These are phyloP conservation scores for Chloebia gouldiae DNA, from an alignment of 2,113 vertebrate species.

Conservation along the genomic window DNA sequence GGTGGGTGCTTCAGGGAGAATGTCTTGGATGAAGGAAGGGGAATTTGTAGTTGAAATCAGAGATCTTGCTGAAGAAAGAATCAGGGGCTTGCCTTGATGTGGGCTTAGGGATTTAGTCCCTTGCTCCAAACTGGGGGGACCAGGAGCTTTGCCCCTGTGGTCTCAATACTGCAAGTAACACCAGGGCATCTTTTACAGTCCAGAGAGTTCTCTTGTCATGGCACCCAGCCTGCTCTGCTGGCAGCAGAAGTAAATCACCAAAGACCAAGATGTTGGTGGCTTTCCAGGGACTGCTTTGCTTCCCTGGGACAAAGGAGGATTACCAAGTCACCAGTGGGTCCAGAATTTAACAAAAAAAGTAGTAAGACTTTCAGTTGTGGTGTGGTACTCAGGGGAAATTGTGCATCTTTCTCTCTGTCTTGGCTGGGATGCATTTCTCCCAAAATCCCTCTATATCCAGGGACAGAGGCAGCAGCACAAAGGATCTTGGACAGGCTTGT, in stretches of 20 bases:
- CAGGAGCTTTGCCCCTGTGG: not conserved
- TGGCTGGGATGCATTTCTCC: not conserved
- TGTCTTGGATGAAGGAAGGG: not conserved
- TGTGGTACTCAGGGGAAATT: not conserved
- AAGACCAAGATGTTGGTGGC: not conserved
- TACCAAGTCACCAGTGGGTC: rapidly evolving
- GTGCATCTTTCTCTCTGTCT: not conserved
- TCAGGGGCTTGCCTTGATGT: rapidly evolving
- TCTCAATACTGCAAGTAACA: not conserved
- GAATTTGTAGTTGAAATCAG: not conserved
- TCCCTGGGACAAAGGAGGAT: not conserved
- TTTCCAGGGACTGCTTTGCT: not conserved
- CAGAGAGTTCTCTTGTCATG: not conserved
- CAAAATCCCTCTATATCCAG: not conserved
- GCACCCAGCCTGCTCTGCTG: not conserved
- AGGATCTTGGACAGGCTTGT: not conserved
- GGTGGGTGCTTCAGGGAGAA: not conserved
- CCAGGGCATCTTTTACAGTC: not conserved
- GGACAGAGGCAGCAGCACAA: not conserved
- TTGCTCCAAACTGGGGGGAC: rapidly evolving
- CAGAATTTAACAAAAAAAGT: not conserved
- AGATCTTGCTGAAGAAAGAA: not conserved
- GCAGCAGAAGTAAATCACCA: not conserved
- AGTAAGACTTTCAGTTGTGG: not conserved
- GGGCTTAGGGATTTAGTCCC: not conserved